Evolutionary conservation across 2,113 vertebrate genomes (phyloP).

Genomic region (Gopherus flavomarginatus): DNA sequence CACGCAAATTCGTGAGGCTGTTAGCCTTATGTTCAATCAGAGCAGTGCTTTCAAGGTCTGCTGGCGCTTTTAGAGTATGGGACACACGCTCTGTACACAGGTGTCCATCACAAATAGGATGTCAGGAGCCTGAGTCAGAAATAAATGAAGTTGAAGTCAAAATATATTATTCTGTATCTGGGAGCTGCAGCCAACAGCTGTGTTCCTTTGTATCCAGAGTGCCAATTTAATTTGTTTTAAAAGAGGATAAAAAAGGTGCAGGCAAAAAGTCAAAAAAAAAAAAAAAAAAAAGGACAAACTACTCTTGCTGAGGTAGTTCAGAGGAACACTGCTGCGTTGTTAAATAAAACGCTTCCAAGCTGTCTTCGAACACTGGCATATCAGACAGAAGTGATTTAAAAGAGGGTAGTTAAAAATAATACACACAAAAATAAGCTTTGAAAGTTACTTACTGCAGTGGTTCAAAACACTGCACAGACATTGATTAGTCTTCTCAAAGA

Average conservation of each 20-base stretch:
- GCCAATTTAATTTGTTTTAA: neutral
- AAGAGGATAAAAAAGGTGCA: neutral
- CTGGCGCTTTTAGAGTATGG: neutral
- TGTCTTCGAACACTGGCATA: neutral
- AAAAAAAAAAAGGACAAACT: neutral
- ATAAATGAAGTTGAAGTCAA: neutral
- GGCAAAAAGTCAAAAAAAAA: neutral
- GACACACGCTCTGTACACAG: neutral
- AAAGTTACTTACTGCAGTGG: neutral
- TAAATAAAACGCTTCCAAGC: neutral
- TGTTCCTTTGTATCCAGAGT: neutral
- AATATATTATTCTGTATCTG: neutral
- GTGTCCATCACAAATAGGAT: neutral
- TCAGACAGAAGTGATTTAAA: neutral
- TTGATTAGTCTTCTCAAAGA: constrained; percentile 3
- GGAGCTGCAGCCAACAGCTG: constrained; percentile 14
- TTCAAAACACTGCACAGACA: neutral
- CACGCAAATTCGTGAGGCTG: neutral
- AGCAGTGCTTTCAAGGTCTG: neutral
- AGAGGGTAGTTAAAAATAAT: neutral
- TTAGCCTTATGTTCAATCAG: fast-evolving
- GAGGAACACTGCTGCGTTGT: neutral
- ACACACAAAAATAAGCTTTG: neutral
- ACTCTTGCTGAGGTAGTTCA: neutral
- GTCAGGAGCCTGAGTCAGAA: neutral